Evolutionary conservation across 2,113 vertebrate species (phyloP).

Genomic region (Gadus chalcogrammus): DNA sequence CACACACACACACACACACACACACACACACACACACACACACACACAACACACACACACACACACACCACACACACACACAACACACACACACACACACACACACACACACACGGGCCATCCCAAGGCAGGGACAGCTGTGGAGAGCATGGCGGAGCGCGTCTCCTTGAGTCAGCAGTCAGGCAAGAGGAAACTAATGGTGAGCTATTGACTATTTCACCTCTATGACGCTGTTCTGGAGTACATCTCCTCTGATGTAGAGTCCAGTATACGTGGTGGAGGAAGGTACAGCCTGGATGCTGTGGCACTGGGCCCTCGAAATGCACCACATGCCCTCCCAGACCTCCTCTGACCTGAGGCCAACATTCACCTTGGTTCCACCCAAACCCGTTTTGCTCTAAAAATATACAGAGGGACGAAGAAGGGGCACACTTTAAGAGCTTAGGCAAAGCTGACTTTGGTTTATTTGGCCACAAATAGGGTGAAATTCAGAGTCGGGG

Average conservation of each 20-base stretch:
- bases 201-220: slow-evolving; percentile 69
- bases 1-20: slow-evolving; percentile 23
- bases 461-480: slow-evolving; percentile 11
- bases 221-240: slow-evolving; percentile 67
- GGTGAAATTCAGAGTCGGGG: slow-evolving; percentile 16
- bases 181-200: slow-evolving; percentile 64
- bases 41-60: too few relatives aligned
- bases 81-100: too few relatives aligned
- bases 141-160: slow-evolving; percentile 50
- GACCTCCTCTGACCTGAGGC: slow-evolving; percentile 18
- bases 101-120: slow-evolving; percentile 30
- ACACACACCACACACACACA: too few relatives aligned
- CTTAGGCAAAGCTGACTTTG: slow-evolving; percentile 10
- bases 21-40: too few relatives aligned
- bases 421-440: slow-evolving; percentile 17
- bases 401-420: slow-evolving; percentile 34
- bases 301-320: slow-evolving; percentile 19
- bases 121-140: slow-evolving; percentile 43
- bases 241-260: slow-evolving; percentile 60
- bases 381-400: slow-evolving; percentile 55
- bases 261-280: slow-evolving; percentile 43
- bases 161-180: slow-evolving; percentile 65
- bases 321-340: slow-evolving; percentile 40
- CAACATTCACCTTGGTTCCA: slow-evolving; percentile 40
- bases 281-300: slow-evolving; percentile 59